Base-by-base conservation (phyloP, 2,888 invertebrate genomes). In the Ennomos fuscantarius region DNA sequence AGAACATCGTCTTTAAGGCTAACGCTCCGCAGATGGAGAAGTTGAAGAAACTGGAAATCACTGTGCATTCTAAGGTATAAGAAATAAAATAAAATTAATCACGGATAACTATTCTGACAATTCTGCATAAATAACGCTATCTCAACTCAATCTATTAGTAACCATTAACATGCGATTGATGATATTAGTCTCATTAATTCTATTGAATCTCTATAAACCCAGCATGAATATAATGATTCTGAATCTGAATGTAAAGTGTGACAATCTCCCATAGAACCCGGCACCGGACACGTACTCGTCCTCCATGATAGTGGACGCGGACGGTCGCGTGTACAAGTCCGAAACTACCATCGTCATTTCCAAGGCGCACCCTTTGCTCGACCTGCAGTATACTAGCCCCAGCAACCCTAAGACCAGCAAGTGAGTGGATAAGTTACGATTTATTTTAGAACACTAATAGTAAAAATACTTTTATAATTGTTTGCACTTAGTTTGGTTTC, bases 241-340 rank as follows among this genome's bases (percentile, higher is more conserved):
- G 24, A 24, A 24, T 24, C 6, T 5, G 24, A 24, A 24, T 24
- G 24, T 24, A 24, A 24, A 0, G 24, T 24, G 6, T 24, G 5
- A 24, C 24, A 24, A 6, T 24, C 24, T 5, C n/a, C 9, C 34
- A 2, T 73, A 90, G 91, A 85, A 81, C 56, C 86, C 88, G 8
- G 63, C 84, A 0, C 84, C 87, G 0, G 91, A 92, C 51, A 84
- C 85, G 0, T 86, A 88, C 68, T 79, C 72, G 10, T 70, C 87
- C 0, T 76, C 77, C 8, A 63, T 93, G 0, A 71, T 87, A 8
- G 70, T 94, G 0, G 93, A 89, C 3, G 89, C 93, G 0, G 94
- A 95, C 57, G 94, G 93, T 0, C 91, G 93, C 37, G 91, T 93
- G 8, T 95, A 95, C 81, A 89, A 87, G 1, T 58, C 93, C 0